Conservation (phyloP, 2,113 vertebrate genomes). For the Platycercus adscitus region DNA sequence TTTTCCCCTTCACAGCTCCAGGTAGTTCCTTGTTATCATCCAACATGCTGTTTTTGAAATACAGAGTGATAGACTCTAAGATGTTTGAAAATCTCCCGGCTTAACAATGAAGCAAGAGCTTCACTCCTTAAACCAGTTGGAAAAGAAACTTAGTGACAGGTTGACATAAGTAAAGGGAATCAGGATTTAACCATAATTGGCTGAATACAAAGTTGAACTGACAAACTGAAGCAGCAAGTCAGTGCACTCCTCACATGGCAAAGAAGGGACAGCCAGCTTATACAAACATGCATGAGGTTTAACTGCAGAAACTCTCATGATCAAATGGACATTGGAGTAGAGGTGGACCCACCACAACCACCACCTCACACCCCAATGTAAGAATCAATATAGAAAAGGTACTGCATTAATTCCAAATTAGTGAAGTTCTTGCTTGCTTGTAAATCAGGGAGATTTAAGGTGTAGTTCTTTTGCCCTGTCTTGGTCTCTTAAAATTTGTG, state of each 20-base stretch:
- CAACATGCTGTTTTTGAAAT: background rate
- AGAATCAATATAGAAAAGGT: background rate
- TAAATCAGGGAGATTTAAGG: background rate
- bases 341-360: background rate
- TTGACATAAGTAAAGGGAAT: background rate
- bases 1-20: background rate
- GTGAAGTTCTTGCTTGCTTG: background rate
- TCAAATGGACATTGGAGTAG: background rate
- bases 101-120: background rate
- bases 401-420: background rate
- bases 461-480: background rate
- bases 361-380: background rate
- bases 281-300: background rate
- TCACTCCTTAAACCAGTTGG: background rate
- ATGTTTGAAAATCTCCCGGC: background rate
- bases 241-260: background rate
- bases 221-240: background rate
- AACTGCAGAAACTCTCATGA: background rate
- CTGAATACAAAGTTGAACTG: background rate
- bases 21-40: background rate
- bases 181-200: background rate
- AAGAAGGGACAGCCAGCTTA: background rate
- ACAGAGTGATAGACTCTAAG: background rate
- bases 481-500: background rate
- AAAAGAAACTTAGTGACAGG: background rate